Conservation (phyloP, 2,888 invertebrate species). For the Pimpla rufipes region DNA sequence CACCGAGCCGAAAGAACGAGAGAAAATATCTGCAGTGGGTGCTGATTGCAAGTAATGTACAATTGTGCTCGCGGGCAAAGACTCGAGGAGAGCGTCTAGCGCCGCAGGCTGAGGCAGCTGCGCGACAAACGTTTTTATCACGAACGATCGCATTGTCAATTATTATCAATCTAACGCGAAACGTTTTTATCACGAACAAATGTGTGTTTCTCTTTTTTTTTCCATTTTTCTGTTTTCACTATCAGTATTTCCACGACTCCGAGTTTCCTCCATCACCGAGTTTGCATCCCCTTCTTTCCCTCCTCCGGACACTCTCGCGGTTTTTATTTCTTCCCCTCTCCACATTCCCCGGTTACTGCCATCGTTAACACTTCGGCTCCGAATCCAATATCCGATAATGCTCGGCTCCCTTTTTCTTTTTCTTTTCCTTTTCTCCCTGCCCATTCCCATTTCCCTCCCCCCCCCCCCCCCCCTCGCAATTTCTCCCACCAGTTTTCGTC, state of each 20-base stretch:
- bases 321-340: neutral
- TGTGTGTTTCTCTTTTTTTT: neutral
- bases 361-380: conserved; percentile 28
- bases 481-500: conserved; percentile 59
- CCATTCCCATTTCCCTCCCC: neutral
- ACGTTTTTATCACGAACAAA: conserved; percentile 12
- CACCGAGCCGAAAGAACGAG: neutral
- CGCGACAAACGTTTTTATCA: conserved; percentile 46
- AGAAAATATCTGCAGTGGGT: neutral
- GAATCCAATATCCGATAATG: conserved; percentile 20
- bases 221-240: neutral
- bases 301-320: conserved; percentile 37
- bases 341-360: neutral
- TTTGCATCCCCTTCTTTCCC: conserved; percentile 28
- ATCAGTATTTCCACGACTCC: too few relatives aligned
- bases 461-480: neutral
- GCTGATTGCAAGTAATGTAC: conserved; percentile 40
- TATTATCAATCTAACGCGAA: neutral
- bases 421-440: conserved; percentile 48
- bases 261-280: neutral
- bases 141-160: conserved; percentile 51
- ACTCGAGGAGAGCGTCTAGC: neutral
- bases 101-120: conserved; percentile 10
- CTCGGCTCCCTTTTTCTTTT: neutral
- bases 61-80: conserved; percentile 29